A percentile compares a stretch with the other conserved stretches of the same genome.
Conservation (phyloP, 1,140 invertebrate species). For the Drosophila lacertosa region DNA sequence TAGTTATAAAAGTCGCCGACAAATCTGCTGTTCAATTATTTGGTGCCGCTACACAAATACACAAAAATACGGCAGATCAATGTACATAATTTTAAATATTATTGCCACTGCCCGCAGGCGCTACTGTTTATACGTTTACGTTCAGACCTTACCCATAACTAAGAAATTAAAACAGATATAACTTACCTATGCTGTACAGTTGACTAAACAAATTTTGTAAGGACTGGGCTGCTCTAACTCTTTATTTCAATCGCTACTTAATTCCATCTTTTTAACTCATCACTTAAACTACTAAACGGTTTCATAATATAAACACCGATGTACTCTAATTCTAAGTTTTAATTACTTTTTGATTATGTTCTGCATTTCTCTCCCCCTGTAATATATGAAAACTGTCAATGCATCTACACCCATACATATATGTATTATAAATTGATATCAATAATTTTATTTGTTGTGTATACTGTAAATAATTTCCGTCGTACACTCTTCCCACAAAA, state of each 20-base stretch:
- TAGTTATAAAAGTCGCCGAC: conserved; percentile 54
- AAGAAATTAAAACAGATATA: conserved; percentile 51
- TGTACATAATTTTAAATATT: conserved; percentile 51
- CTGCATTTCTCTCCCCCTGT: conserved; percentile 60
- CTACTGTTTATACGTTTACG: conserved; percentile 57
- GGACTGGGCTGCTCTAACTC: conserved; percentile 56
- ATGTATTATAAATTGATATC: conserved; percentile 33
- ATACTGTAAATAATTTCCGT: conserved; percentile 72
- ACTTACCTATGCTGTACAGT: conserved; percentile 65
- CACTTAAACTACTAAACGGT: conserved; percentile 13
- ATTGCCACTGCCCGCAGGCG: conserved; percentile 21
- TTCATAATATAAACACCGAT: not conserved
- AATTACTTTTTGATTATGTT: conserved; percentile 46
- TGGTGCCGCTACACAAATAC: conserved; percentile 73
- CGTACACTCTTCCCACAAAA: conserved; percentile 32
- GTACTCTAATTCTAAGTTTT: conserved; percentile 21
- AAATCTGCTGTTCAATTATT: conserved; percentile 48
- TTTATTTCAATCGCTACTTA: conserved; percentile 30
- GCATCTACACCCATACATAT: conserved; percentile 1
- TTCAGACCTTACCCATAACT: conserved; percentile 51
- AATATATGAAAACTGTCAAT: conserved; percentile 37
- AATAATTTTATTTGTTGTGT: conserved; percentile 45
- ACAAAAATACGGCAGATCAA: conserved; percentile 44
- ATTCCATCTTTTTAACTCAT: conserved; percentile 23
- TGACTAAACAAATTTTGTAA: conserved; percentile 58